phyloP scores from a whole-genome alignment of 2,113 vertebrate genomes.

The Sceloporus tristichus region DNA sequence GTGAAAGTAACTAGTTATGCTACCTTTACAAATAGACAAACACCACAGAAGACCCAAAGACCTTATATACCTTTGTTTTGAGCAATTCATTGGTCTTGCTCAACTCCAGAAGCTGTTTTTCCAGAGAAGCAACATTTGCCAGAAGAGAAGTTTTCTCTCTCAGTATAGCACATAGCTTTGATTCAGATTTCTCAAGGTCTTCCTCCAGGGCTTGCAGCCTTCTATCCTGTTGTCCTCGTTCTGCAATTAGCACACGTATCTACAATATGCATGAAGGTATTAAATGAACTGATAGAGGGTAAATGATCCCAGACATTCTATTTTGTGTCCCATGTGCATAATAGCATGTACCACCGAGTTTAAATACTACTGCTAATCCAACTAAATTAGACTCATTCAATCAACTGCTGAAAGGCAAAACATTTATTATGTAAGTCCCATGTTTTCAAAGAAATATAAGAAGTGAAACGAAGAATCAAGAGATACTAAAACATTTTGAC shows the following conservation, averaged over 20 bases:
- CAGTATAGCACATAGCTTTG: conserved; percentile 84
- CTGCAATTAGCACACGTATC: conserved; percentile 89
- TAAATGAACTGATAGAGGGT: not conserved
- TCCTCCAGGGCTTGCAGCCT: conserved; percentile 83
- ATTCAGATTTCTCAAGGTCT: conserved; percentile 87
- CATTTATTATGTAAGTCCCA: too few relatives aligned
- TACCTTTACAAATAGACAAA: not conserved
- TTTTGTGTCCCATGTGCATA: not conserved
- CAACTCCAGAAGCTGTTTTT: conserved; percentile 88
- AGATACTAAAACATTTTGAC: not conserved
- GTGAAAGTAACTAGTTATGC: not conserved
- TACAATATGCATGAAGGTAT: conserved; percentile 52
- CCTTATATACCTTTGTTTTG: conserved; percentile 88
- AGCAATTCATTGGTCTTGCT: conserved; percentile 89
- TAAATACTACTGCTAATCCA: too few relatives aligned
- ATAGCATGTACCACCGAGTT: too few relatives aligned
- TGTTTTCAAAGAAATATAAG: not conserved
- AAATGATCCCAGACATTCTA: not conserved
- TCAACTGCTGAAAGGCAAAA: too few relatives aligned
- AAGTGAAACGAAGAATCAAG: not conserved
- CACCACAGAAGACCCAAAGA: not conserved
- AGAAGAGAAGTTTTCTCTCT: conserved; percentile 89
- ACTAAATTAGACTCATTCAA: too few relatives aligned
- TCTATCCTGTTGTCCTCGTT: conserved; percentile 88
- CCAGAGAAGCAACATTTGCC: conserved; percentile 85